Conservation (phyloP, 1,140 invertebrate species). For the Bombus picipes region DNA sequence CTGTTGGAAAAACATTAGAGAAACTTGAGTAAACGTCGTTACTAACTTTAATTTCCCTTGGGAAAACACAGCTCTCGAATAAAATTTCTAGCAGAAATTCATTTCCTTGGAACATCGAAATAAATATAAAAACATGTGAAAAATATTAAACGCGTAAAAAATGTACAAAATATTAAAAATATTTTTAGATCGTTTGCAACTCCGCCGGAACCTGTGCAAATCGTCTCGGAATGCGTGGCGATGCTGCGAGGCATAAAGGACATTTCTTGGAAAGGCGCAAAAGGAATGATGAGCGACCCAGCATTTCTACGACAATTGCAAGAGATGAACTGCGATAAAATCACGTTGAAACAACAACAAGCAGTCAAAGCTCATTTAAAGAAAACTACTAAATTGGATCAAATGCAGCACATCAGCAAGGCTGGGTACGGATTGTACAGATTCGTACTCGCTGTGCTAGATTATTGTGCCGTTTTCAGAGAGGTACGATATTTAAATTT, state of each 20-base stretch:
- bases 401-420: slow-evolving; percentile 90
- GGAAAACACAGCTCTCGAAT: background rate
- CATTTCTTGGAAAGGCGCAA: slow-evolving; percentile 94
- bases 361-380: slow-evolving; percentile 88
- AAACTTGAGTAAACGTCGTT: background rate
- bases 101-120: background rate
- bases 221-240: slow-evolving; percentile 93
- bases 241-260: slow-evolving; percentile 92
- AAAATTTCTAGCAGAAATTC: background rate
- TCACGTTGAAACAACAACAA: slow-evolving; percentile 89
- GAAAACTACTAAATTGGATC: slow-evolving; percentile 87
- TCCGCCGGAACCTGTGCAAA: slow-evolving; percentile 93
- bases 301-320: slow-evolving; percentile 91
- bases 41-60: background rate
- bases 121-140: background rate
- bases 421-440: slow-evolving; percentile 92
- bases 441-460: slow-evolving; percentile 93
- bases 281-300: slow-evolving; percentile 94
- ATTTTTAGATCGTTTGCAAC: slow-evolving; percentile 90
- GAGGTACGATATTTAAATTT: slow-evolving; percentile 83
- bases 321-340: slow-evolving; percentile 92
- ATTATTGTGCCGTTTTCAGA: slow-evolving; percentile 92
- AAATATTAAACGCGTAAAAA: no score
- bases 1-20: background rate
- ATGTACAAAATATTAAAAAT: no score